A percentile compares a stretch with the other conserved stretches of the same genome.
These are phyloP conservation scores for Sarotherodon lohbergeri DNA, from an alignment of 2,113 vertebrate species.

Conservation along the genomic window DNA sequence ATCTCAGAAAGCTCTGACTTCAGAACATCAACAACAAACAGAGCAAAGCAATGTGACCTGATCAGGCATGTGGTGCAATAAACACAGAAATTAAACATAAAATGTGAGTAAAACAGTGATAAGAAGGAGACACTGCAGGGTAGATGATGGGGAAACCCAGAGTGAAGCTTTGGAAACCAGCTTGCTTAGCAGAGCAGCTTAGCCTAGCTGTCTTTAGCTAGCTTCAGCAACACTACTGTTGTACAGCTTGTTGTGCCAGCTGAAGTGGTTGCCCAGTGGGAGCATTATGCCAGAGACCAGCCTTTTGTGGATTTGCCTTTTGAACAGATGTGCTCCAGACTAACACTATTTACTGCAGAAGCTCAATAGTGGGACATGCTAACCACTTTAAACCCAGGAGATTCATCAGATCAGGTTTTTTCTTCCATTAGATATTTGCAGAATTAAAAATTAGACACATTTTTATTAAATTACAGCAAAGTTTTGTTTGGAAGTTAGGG, in stretches of 20 bases:
- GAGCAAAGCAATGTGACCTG: neutral
- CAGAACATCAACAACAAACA: neutral
- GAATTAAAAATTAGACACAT: neutral
- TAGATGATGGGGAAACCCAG: neutral
- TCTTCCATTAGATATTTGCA: neutral
- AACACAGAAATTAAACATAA: neutral
- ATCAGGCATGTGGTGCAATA: neutral
- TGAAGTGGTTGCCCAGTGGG: conserved; percentile 13
- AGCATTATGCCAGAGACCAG: conserved; percentile 12
- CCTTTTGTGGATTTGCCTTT: conserved; percentile 39
- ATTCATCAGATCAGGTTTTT: neutral
- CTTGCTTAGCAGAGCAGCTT: neutral
- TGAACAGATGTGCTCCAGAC: conserved; percentile 49
- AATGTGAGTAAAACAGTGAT: neutral
- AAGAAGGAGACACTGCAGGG: neutral
- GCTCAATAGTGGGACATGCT: conserved; percentile 18
- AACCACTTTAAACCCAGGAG: neutral
- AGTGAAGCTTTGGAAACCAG: conserved; percentile 5
- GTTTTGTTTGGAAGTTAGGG: neutral
- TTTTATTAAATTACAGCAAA: neutral
- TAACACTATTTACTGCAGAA: conserved; percentile 19
- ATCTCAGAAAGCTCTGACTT: neutral
- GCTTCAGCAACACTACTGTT: neutral
- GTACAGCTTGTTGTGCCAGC: conserved; percentile 1
- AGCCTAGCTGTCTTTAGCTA: neutral